A percentile compares a stretch with the other conserved stretches of the same genome.
These are phyloP conservation scores for Keiferia lycopersicella DNA, from an alignment of 2,888 invertebrate species.

Conservation along the genomic window DNA sequence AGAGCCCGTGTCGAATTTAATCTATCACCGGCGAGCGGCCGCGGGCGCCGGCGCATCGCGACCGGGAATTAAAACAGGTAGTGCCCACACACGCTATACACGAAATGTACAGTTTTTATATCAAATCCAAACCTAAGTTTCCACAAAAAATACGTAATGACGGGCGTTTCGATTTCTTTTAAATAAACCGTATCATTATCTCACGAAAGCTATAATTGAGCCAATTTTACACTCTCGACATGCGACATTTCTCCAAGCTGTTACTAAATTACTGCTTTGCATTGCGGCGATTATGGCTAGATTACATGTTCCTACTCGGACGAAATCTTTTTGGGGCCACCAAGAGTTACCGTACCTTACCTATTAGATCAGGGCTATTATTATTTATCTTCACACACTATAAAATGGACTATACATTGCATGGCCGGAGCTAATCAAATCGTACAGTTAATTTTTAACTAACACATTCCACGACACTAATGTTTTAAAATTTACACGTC, in stretches of 20 bases:
- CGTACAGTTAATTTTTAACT: slow-evolving; percentile 44
- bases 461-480: slow-evolving; percentile 49
- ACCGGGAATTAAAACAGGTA: slow-evolving; percentile 46
- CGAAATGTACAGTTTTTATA: slow-evolving; percentile 47
- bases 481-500: slow-evolving; percentile 57
- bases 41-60: slow-evolving; percentile 64
- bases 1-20: slow-evolving; percentile 80
- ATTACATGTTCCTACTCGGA: slow-evolving; percentile 14
- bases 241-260: slow-evolving; percentile 38
- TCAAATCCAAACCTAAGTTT: slow-evolving; percentile 47
- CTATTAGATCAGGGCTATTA: slow-evolving; percentile 19
- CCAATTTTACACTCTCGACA: slow-evolving; percentile 45
- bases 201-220: slow-evolving; percentile 41
- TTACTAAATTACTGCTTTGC: slow-evolving; percentile 17
- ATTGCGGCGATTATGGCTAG: slow-evolving; percentile 1
- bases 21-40: slow-evolving; percentile 72
- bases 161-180: slow-evolving; percentile 50
- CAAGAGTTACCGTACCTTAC: not conserved
- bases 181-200: slow-evolving; percentile 47
- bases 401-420: slow-evolving; percentile 22
- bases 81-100: slow-evolving; percentile 63
- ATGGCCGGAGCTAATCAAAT: slow-evolving; percentile 33
- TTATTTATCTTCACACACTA: slow-evolving; percentile 19
- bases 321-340: slow-evolving; percentile 17
- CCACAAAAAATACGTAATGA: slow-evolving; percentile 53